A percentile compares a stretch with the other conserved stretches of the same genome.
Evolutionary conservation across 2,888 invertebrate genomes (phyloP).

Genomic region (Gisinianus flammeolus): DNA sequence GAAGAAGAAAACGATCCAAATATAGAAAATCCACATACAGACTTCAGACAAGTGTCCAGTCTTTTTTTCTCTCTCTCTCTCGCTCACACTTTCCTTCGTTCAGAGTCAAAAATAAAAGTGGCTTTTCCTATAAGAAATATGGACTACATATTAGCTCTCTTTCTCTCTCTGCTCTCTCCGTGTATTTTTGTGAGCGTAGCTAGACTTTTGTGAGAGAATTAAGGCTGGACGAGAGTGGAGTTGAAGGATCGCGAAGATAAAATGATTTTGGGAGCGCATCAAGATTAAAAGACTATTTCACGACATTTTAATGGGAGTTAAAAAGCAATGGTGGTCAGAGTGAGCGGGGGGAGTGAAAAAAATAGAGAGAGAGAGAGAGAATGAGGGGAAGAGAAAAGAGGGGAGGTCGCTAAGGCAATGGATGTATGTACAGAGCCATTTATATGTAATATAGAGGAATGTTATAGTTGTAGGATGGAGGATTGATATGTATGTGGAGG

Average conservation of each 20-base stretch:
- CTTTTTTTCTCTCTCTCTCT: neutral
- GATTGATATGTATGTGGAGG: neutral
- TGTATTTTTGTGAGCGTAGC: neutral
- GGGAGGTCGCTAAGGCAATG: neutral
- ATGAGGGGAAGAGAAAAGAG: neutral
- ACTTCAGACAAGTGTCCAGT: too few species aligned
- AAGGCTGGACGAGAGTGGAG: neutral
- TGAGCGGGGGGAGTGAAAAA: constrained; percentile 29
- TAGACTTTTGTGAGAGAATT: neutral
- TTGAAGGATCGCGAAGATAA: constrained; percentile 32
- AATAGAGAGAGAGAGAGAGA: constrained; percentile 9
- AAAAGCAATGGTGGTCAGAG: constrained; percentile 41
- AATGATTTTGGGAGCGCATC: constrained; percentile 34
- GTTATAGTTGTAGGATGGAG: neutral
- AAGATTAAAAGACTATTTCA: constrained; percentile 40
- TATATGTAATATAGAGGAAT: neutral
- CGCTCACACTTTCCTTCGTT: neutral
- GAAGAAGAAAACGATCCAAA: too few species aligned
- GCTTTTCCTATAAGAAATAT: too few species aligned
- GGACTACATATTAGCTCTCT: neutral
- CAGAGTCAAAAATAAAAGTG: too few species aligned
- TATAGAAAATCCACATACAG: too few species aligned
- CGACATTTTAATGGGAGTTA: constrained; percentile 44
- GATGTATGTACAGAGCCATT: neutral
- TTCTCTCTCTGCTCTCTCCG: neutral